Conservation (phyloP, 2,113 vertebrate species). For the Apodemus sylvaticus region DNA sequence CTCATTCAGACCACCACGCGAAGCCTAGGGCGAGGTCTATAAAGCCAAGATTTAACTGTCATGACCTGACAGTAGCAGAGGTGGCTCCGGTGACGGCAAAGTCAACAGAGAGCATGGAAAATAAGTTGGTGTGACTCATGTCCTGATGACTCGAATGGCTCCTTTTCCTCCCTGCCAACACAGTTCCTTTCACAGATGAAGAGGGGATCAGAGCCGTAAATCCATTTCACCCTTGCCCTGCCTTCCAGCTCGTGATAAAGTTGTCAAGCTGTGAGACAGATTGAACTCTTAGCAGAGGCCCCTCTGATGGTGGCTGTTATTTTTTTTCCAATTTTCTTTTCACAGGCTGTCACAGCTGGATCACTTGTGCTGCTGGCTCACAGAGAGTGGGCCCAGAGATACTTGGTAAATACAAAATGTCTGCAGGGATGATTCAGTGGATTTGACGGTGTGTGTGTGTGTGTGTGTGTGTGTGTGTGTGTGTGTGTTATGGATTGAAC, state of each 20-base stretch:
- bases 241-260: slow-evolving; percentile 47
- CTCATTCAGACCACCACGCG: background rate
- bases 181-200: background rate
- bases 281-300: slow-evolving; percentile 1
- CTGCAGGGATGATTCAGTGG: accelerated
- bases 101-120: background rate
- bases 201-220: slow-evolving; percentile 24
- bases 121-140: background rate
- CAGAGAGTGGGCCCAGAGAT: slow-evolving; percentile 67
- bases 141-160: slow-evolving; percentile 36
- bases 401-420: slow-evolving; percentile 78
- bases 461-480: background rate
- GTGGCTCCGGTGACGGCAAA: background rate
- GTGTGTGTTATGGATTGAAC: background rate
- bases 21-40: background rate
- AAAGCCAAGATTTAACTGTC: background rate
- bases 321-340: slow-evolving; percentile 56
- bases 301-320: background rate
- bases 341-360: slow-evolving; percentile 76
- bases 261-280: slow-evolving; percentile 43
- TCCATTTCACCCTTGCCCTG: slow-evolving; percentile 43
- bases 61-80: background rate
- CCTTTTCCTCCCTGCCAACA: slow-evolving; percentile 45
- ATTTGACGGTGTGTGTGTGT: background rate
- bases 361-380: slow-evolving; percentile 72